phyloP scores from a whole-genome alignment of 2,113 vertebrate genomes.

The Oreochromis aureus region DNA sequence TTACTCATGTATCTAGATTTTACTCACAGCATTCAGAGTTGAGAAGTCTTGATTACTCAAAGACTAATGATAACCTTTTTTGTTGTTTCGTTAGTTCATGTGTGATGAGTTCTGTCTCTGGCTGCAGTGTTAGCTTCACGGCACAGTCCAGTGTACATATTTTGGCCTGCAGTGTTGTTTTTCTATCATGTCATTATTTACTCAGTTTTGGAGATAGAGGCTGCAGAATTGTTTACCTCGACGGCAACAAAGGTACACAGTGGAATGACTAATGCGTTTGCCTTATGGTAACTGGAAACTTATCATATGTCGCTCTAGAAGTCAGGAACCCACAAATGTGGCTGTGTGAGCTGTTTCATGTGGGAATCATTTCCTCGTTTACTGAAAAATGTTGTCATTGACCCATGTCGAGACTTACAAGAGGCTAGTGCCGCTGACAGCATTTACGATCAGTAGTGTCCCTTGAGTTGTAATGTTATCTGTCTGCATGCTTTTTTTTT shows the following conservation, averaged over 20 bases:
- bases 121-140: neutral
- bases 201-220: neutral
- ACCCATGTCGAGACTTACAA: neutral
- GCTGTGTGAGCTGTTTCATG: neutral
- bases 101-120: no score
- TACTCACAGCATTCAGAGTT: neutral
- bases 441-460: neutral
- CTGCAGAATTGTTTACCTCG: neutral
- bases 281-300: neutral
- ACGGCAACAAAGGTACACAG: neutral
- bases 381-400: neutral
- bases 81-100: no score
- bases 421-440: neutral
- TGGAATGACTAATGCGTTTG: neutral
- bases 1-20: neutral
- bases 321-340: neutral
- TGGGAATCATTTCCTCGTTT: neutral
- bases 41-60: neutral
- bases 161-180: neutral
- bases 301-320: neutral
- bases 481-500: neutral
- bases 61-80: neutral
- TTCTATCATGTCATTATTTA: neutral
- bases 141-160: neutral
- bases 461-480: neutral